Evolutionary conservation across 2,888 invertebrate species (phyloP).

Genomic region (Eristalinus aeneus): DNA sequence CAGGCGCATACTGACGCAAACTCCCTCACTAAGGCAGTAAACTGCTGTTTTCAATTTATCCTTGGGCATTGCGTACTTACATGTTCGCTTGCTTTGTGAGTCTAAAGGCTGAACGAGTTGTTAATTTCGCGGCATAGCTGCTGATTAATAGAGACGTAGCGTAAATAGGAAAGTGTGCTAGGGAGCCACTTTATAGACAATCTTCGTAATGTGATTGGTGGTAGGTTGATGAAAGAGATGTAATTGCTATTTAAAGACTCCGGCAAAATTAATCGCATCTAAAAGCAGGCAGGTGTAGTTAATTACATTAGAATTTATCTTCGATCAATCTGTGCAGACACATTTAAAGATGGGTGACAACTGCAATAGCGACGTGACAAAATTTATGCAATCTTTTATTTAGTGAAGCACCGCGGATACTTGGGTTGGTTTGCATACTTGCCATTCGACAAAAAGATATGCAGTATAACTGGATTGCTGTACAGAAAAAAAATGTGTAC

Average conservation of each 20-base stretch:
- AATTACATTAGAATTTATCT: constrained; percentile 47
- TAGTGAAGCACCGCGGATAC: too few species aligned
- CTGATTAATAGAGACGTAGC: constrained; percentile 47
- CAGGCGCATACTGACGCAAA: constrained; percentile 36
- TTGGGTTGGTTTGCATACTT: too few species aligned
- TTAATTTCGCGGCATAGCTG: constrained; percentile 52
- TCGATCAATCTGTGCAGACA: constrained; percentile 29
- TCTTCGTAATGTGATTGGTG: constrained; percentile 52
- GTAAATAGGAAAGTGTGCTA: constrained; percentile 49
- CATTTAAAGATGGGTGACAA: not conserved
- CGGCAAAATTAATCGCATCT: constrained; percentile 43
- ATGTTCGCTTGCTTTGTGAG: constrained; percentile 27
- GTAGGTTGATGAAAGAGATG: constrained; percentile 35
- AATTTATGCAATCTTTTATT: not conserved
- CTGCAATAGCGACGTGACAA: not conserved
- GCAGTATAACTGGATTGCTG: too few species aligned
- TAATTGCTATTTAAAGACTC: constrained; percentile 65
- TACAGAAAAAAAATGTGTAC: too few species aligned
- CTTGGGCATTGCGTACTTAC: constrained; percentile 38
- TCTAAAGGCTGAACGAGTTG: constrained; percentile 46
- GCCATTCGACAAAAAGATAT: too few species aligned
- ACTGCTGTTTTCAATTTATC: constrained; percentile 35
- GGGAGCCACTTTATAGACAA: constrained; percentile 57
- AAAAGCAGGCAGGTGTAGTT: constrained; percentile 54
- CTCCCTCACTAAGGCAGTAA: constrained; percentile 6